Percentiles rank a stretch among this genome's conserved stretches.
These are phyloP conservation scores for Tupaia chinensis DNA, from an alignment of 2,113 vertebrate genomes.

Conservation along the genomic window DNA sequence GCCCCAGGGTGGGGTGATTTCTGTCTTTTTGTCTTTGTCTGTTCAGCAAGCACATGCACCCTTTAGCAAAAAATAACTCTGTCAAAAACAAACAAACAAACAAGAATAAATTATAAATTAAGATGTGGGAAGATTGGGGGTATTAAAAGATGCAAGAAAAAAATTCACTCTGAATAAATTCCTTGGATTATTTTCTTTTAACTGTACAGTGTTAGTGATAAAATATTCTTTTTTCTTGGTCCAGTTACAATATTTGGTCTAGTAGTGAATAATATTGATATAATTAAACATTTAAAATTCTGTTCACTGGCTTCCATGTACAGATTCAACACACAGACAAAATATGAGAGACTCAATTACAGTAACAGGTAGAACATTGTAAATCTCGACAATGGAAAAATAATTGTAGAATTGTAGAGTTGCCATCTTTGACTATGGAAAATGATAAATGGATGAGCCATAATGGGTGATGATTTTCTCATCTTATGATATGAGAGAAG, in stretches of 20 bases:
- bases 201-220: neutral
- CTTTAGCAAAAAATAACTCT: no score
- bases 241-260: neutral
- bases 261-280: neutral
- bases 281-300: conserved; percentile 14
- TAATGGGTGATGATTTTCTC: neutral
- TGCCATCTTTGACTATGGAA: neutral
- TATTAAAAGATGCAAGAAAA: neutral
- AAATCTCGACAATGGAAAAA: neutral
- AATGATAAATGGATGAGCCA: neutral
- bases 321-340: neutral
- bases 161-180: neutral
- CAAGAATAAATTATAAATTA: neutral
- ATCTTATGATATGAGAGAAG: neutral
- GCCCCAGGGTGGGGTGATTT: no score
- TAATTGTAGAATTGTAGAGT: neutral
- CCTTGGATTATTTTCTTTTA: neutral
- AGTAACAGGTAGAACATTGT: neutral
- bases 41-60: no score
- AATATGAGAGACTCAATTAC: neutral
- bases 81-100: no score
- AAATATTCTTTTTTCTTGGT: neutral
- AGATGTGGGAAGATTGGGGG: neutral
- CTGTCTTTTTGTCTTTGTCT: no score
- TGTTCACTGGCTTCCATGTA: neutral